Base-by-base conservation (phyloP, 1,140 invertebrate species). In the Drosophila melanogaster region DNA sequence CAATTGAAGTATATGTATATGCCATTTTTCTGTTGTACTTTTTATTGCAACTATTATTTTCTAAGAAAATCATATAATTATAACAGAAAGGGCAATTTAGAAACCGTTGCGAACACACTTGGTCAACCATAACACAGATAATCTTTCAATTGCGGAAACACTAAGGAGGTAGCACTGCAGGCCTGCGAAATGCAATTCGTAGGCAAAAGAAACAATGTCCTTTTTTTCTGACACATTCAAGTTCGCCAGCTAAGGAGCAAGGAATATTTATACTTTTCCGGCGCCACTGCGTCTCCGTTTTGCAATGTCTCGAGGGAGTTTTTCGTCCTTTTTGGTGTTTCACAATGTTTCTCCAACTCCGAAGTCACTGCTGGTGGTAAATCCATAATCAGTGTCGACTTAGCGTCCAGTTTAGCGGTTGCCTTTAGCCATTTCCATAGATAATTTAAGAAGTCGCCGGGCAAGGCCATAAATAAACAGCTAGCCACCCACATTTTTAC, bases 391-490 rank as follows among this genome's bases (percentile, higher is more conserved):
- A 69, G 73, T 67, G 54, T 76, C 73, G 62, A 58, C 60, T 75
- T 76, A 76, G 73, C 50, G 50, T 58, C 47, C 47, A 38, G 26
- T 57, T 74, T 54, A 61, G 57, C 30, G 57, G 35, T 62, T 73
- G 67, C 33, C 46, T 73, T 73, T 37, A 22, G 54, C 40, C 41
- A 77, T 77, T 70, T 77, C 35, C 55, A 67, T 75, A 77, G 55
- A 77, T 76, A 75, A 59, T 55, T 59, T 67, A 56, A 56, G 69
- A 62, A 72, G 44, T 69, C 33, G 40, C 44, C 35, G 22, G 50
- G 35, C 50, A 71, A 65, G 56, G 46, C 59, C 76, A 89, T 83
- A 89, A 89, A 87, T 87, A 89, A 89, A 69, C 67, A 70, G 50
- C 41, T 11, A 53, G 62, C 46, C 62, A 64, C 62, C 75, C 79